Base-by-base conservation (phyloP, 2,113 vertebrate species). In the Zootoca vivipara region DNA sequence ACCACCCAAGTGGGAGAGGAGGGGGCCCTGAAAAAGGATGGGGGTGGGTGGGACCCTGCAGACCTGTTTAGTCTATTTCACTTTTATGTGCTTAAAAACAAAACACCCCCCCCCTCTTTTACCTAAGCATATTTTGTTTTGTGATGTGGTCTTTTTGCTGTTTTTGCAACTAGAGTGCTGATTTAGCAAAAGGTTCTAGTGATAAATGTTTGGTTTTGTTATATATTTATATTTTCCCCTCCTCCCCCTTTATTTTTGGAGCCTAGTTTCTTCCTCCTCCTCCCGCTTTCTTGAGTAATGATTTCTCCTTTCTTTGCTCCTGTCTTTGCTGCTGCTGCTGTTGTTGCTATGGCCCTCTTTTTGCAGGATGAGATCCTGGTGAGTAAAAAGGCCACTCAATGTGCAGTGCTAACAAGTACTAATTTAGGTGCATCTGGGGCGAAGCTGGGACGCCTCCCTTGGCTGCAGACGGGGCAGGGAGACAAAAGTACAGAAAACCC, bases 321-420 rank as follows among this genome's bases (percentile, higher is more conserved):
- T 97, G 96, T 97, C 96, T 94, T 96, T 94, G 93, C 96, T 96
- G 96, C 95, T 96, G 81, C 80, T 96, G 93, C 96, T 96, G 95
- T 96, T 97, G 96, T 98, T 97, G 97, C 97, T 97, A 97, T 97
- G 97, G 97, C 96, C 97, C 96, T 94, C 96, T 97, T 94, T 96
- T 96, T 97, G 94, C 97, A 98, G 98, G 98, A 98, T 97, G 98
- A 98, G 96, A 98, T 98, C 96, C 97, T 98, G 97, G 98, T 98
- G 97, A 98, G 98, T 98, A 97, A 95, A 62, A 64, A 1, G 96
- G 95, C 95, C 91, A 86, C 93, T 95, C 93, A 85, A 88, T 89
- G 94, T 93, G 92, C 91, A 93, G 89, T 92, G 92, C 92, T 94
- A 91, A 93, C 89, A 89, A 95, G 90, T 94, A 92, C 93, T 90